Conservation (phyloP, 2,888 invertebrate genomes). For the Agapostemon virescens region DNA sequence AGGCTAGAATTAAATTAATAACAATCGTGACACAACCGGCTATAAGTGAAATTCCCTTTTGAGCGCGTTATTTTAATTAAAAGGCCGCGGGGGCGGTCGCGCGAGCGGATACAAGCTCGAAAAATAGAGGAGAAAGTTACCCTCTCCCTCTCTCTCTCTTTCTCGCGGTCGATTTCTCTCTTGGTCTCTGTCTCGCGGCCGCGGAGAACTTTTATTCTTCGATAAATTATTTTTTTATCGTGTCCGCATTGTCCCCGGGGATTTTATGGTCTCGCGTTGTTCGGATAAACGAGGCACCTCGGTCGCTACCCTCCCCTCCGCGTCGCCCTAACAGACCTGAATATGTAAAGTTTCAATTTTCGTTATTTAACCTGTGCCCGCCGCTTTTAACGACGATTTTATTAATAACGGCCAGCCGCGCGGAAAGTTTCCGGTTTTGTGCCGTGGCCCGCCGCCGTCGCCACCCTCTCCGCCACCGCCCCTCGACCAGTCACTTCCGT, state of each 20-base stretch:
- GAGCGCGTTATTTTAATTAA: conserved; percentile 60
- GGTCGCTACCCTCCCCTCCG: background rate
- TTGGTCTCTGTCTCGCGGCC: background rate
- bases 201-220: conserved; percentile 55
- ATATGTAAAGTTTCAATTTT: conserved; percentile 55
- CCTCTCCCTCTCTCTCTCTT: background rate
- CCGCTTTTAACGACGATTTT: conserved; percentile 56
- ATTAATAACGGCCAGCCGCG: conserved; percentile 54
- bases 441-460: conserved; percentile 2
- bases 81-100: conserved; percentile 32
- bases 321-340: conserved; percentile 43
- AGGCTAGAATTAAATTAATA: conserved; percentile 59
- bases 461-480: background rate
- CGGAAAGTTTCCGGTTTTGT: conserved; percentile 50
- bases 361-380: conserved; percentile 54
- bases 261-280: conserved; percentile 57
- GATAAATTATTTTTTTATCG: conserved; percentile 60
- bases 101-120: conserved; percentile 7
- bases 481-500: conserved; percentile 2
- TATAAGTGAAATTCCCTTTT: conserved; percentile 57
- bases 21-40: conserved; percentile 51
- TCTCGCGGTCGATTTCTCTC: background rate
- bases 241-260: conserved; percentile 52
- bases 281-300: conserved; percentile 53
- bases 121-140: conserved; percentile 40